phyloP scores from a whole-genome alignment of 2,113 vertebrate genomes.

The Calidris pygmaea region DNA sequence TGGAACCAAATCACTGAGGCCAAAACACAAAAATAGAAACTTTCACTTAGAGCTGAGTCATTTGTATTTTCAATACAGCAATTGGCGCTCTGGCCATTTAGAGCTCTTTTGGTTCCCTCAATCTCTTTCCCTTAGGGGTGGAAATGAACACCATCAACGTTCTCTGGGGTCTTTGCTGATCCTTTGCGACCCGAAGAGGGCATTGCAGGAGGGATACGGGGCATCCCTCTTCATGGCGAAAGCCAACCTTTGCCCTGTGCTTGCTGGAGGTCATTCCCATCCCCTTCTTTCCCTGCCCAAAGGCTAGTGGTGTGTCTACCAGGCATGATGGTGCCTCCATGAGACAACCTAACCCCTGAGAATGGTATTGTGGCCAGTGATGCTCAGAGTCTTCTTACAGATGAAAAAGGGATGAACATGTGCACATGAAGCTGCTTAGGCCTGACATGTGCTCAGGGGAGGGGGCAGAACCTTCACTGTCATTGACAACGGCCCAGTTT shows the following conservation, averaged over 20 bases:
- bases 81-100: neutral
- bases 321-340: neutral
- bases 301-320: neutral
- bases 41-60: conserved; percentile 50
- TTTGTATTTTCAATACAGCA: neutral
- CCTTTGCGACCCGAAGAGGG: neutral
- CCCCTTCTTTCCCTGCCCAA: neutral
- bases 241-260: neutral
- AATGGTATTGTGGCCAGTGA: neutral
- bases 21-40: conserved; percentile 33
- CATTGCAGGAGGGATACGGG: neutral
- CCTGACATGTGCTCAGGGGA: neutral
- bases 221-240: neutral
- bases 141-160: neutral
- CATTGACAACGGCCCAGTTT: neutral
- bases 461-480: neutral
- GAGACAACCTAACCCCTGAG: neutral
- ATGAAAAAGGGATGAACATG: neutral
- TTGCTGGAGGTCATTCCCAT: neutral
- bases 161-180: neutral
- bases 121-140: neutral
- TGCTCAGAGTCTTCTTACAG: neutral
- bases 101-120: neutral
- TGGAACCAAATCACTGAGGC: conserved; percentile 19
- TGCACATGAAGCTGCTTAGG: neutral